Percentiles rank a stretch among this genome's conserved stretches.
Conservation (phyloP, 37 sponge, comb jelly and placozoan genomes). For the Cliona cf. orientalis region DNA sequence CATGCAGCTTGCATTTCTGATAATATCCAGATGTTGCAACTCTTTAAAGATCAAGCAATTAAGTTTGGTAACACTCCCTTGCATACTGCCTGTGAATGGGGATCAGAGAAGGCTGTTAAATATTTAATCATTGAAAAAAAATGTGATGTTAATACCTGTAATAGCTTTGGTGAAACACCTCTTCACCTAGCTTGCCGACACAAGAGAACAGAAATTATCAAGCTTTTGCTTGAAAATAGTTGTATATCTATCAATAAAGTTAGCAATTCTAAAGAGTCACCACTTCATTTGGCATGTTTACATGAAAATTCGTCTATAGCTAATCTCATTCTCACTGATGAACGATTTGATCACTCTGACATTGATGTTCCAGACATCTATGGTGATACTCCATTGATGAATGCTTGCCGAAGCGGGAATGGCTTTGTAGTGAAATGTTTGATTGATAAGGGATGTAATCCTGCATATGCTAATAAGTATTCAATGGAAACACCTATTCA, state of each 20-base stretch:
- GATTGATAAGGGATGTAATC: not conserved
- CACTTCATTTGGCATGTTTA: constrained; percentile 1
- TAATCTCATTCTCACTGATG: not conserved
- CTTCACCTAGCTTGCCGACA: not conserved
- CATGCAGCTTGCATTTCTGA: constrained; percentile 1
- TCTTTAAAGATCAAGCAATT: not conserved
- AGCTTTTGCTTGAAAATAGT: not conserved
- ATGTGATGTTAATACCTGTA: not conserved
- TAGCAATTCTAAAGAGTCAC: constrained; percentile 7
- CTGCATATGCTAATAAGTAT: not conserved
- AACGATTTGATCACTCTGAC: not conserved
- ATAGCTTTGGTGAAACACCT: not conserved
- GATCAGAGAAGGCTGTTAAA: not conserved
- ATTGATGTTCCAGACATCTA: not conserved
- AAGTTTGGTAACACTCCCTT: constrained; percentile 1
- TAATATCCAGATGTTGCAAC: not conserved
- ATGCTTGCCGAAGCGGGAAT: not conserved
- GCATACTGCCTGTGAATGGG: constrained; percentile 9
- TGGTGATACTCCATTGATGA: constrained; percentile 4
- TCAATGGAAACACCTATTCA: constrained; percentile 1
- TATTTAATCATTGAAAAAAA: not conserved
- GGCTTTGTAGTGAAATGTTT: not conserved
- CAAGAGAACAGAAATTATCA: not conserved
- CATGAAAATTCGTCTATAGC: too few species aligned
- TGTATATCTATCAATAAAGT: not conserved